phyloP scores from a whole-genome alignment of 2,797 vertebrate species.

The Carapus acus region DNA sequence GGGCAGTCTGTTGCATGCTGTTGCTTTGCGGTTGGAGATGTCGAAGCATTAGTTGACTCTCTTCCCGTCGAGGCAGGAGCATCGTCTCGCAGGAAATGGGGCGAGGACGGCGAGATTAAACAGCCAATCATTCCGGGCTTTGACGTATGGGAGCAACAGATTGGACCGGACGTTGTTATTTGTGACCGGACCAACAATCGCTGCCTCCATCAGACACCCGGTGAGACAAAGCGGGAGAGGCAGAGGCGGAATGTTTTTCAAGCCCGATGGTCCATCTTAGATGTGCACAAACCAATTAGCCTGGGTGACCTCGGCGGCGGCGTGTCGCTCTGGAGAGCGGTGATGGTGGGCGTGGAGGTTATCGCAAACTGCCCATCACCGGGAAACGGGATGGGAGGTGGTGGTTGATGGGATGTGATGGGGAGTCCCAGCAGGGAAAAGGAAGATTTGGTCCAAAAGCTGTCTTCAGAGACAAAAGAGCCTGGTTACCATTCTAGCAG shows the following conservation, averaged over 20 bases:
- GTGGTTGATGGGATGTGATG: conserved; percentile 14
- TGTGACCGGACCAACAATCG: conserved; percentile 20
- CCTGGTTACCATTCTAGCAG: no score
- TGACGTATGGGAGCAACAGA: conserved; percentile 22
- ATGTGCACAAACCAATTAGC: conserved; percentile 70
- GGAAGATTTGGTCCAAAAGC: no score
- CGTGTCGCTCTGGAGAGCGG: conserved; percentile 39
- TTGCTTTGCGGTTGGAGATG: no score
- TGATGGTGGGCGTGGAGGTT: conserved; percentile 28
- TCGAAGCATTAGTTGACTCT: no score
- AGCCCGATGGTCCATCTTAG: conserved; percentile 60
- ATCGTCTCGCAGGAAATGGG: conserved; percentile 12
- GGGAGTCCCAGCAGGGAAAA: conserved; percentile 35
- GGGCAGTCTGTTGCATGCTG: no score
- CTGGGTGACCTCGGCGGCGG: conserved; percentile 56
- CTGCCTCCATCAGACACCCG: conserved; percentile 20
- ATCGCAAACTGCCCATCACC: conserved; percentile 39
- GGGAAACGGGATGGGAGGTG: conserved; percentile 28
- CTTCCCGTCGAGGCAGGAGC: no score
- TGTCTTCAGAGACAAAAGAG: no score
- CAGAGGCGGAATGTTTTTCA: conserved; percentile 29
- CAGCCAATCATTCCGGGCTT: conserved; percentile 22
- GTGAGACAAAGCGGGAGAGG: conserved; percentile 1
- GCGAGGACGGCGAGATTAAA: conserved; percentile 17
- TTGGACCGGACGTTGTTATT: conserved; percentile 38